Evolutionary conservation across 53 echinoderm and acorn worm genomes (phyloP), one percentile per base, ranked within the genome.

Genomic region (Holothuria leucospilota): DNA sequence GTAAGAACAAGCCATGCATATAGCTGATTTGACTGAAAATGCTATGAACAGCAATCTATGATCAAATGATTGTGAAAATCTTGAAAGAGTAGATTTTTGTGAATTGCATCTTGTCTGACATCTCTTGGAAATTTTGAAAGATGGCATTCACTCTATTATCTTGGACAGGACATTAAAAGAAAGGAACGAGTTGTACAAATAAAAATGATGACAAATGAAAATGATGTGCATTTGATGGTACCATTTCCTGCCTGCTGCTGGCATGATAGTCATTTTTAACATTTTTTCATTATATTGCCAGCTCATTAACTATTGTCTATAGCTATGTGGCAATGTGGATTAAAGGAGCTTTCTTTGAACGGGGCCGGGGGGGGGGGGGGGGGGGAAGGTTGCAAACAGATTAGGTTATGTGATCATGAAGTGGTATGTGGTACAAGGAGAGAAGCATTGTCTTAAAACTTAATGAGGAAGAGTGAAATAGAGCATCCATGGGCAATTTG

Each of bases 391-490:
- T 78, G 79, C 27, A 78, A 52, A 25, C 56, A 78, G 27, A 23
- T 53, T 52, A 51, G 79, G 27, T n/a, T 2, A 46, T 78, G 79
- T 59, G 59, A 51, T 14, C 79, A 78, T 25, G 51, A 78, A 78
- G 79, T 52, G 20, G 79, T 78, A 23, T 78, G 24, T 78, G 79
- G 56, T 78, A 78, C 27, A 11, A 51, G 0, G 4, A 20, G 27
- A 16, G 56, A 8, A 34, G 34, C 3, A 34, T 34, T 3, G 3
- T 34, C 2, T 34, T 3, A 34, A 29, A 80, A 6, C 0, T 80
- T 23, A 26, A 61, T 20, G 20, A 60, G 12, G 28, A 59, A 16
- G 81, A 80, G 4, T 6, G 21, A 27, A 9, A 29, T 26, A 16
- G 27, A 8, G 14, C 38, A 58, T 20, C 62, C 0, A 13, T 27